Percentiles rank a stretch among this genome's conserved stretches.
phyloP scores from a whole-genome alignment of 2,888 invertebrate species.

The Drosophila subsilvestris region DNA sequence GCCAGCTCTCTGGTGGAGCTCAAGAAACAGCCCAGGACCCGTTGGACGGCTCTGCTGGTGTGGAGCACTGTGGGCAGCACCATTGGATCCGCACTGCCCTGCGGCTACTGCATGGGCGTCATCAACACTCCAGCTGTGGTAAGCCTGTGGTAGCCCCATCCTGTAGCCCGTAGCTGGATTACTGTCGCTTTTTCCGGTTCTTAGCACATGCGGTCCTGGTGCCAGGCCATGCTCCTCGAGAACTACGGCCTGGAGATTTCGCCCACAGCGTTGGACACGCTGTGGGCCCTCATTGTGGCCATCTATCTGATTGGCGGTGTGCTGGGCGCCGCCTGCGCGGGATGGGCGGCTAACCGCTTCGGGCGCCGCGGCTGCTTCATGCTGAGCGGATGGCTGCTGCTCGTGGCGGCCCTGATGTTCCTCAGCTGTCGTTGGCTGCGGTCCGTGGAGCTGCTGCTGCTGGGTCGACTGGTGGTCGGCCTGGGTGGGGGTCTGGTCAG shows the following conservation, averaged over 20 bases:
- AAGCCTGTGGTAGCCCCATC: constrained; percentile 66
- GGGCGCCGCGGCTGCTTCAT: constrained; percentile 84
- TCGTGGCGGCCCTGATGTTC: constrained; percentile 85
- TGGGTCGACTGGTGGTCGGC: constrained; percentile 91
- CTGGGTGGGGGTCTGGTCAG: constrained; percentile 91
- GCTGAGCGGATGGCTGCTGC: constrained; percentile 47
- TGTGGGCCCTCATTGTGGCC: constrained; percentile 93
- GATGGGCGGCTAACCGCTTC: constrained; percentile 89
- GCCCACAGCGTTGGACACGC: constrained; percentile 85
- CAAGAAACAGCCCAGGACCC: constrained; percentile 1
- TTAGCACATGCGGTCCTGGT: constrained; percentile 88
- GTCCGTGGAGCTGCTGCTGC: constrained; percentile 91
- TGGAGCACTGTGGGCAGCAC: constrained; percentile 58
- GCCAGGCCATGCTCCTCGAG: constrained; percentile 87
- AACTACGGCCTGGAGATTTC: constrained; percentile 86
- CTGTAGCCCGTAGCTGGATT: not conserved
- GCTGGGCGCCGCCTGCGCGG: constrained; percentile 92
- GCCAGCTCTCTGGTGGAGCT: constrained; percentile 10
- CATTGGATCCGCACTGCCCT: constrained; percentile 89
- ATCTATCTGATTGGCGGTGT: constrained; percentile 95
- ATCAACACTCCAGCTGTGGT: constrained; percentile 91
- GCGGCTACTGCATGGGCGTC: constrained; percentile 92
- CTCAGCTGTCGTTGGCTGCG: constrained; percentile 87
- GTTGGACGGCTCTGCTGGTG: constrained; percentile 51
- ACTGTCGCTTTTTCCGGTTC: not conserved